Base-by-base conservation (phyloP, 2,797 vertebrate genomes). In the Falco columbarius region DNA sequence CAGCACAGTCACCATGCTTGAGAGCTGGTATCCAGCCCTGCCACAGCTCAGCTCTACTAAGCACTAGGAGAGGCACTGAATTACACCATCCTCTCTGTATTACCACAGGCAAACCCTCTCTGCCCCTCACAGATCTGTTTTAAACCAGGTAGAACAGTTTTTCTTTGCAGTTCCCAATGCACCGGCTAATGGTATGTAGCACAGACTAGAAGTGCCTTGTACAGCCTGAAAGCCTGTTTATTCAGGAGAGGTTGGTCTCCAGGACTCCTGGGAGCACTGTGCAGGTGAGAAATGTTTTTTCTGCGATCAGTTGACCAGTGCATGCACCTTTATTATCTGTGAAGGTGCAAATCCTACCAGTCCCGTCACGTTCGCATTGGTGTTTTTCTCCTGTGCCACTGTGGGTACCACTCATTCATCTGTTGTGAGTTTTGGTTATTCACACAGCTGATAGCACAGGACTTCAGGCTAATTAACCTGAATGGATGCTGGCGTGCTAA, bases 351-450 rank as follows among this genome's bases (percentile, higher is more conserved):
- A 85, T 32, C 14, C 32, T 54, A 54, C 46, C 22, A 68, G 38
- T 11, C 22, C 12, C 15, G 32, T 40, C 0, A 0, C 10, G 44
- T 30, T 9, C 42, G 34, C 7, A 6, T 55, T 34, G 68, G 26
- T 34, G 34, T 55, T 87, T 91, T 93, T 65, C n/a, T 73, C 30
- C 38, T 27, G 16, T 34, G 38, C 79, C 59, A 24, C 9, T 34
- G 26, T 55, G n/a, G 49, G 54, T 75, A 44, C 9, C n/a, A n/a
- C 23, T 63, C 2, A 0, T 14, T 66, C 32, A 36, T 74, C 56
- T 88, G 61, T 36, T 86, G 62, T 1, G 1, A 51, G 55, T 55
- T 91, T 75, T 6, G 3, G 36, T 88, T 89, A 80, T 91, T 81
- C 55, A 51, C 51, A n/a, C 14, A 90, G 65, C 42, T 83, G 46